Evolutionary conservation across 2,797 vertebrate genomes (phyloP).

Genomic region (Paguma larvata): DNA sequence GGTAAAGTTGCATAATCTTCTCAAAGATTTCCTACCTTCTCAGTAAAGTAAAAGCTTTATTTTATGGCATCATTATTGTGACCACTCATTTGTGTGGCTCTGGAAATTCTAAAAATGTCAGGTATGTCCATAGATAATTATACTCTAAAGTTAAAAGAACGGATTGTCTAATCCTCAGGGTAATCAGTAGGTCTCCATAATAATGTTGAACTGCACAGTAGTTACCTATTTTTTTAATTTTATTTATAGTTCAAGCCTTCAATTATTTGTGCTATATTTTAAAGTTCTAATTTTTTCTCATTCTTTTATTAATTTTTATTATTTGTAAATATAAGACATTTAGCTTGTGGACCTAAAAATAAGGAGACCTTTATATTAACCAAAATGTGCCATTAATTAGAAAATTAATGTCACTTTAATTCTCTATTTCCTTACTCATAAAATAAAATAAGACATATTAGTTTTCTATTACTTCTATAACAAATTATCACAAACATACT

Average conservation of each 20-base stretch:
- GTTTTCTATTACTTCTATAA: constrained; percentile 16
- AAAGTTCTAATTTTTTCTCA: neutral
- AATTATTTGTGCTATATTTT: constrained; percentile 6
- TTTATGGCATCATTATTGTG: neutral
- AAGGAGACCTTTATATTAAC: neutral
- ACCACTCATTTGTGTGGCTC: neutral
- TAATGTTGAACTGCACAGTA: neutral
- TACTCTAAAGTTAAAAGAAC: constrained; percentile 1
- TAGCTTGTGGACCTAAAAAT: neutral
- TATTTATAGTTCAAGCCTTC: neutral
- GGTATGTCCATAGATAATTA: neutral
- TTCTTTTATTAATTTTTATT: neutral
- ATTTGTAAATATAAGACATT: neutral
- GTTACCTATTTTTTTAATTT: constrained; percentile 32
- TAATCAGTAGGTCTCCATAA: neutral
- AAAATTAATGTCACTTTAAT: neutral
- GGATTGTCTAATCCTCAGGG: neutral
- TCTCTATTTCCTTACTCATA: neutral
- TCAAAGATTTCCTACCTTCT: neutral
- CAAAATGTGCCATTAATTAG: constrained; percentile 1
- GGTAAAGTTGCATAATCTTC: neutral
- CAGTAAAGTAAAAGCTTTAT: neutral
- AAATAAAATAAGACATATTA: constrained; percentile 5
- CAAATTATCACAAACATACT: neutral
- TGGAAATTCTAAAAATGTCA: constrained; percentile 43